Base-by-base conservation (phyloP, 1,140 invertebrate genomes). In the Bombus impatiens region DNA sequence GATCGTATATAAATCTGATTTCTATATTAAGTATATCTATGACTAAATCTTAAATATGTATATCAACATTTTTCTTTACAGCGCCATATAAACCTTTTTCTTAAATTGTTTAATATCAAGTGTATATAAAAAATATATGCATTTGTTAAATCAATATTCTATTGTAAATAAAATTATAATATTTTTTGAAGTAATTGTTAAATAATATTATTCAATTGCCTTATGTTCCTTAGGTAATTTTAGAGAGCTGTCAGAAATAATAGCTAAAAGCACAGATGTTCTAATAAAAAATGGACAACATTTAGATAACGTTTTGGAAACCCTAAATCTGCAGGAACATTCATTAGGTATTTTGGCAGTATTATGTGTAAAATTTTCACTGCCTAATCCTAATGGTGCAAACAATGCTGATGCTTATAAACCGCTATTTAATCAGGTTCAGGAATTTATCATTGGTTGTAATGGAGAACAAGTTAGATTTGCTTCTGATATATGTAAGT, bases 391-490 rank as follows among this genome's bases (percentile, higher is more conserved):
- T 78, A 92, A 84, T 84, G 88, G 86, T 37, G 89, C 71, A 1
- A 88, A 67, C 74, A 93, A 92, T 57, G 89, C 87, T 75, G 96
- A 96, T 88, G 92, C 93, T 25, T 96, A 96, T 47, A 96, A 95
- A 88, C 93, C 95, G 44, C 94, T 97, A 88, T 96, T 95, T 92
- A 96, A 96, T 90, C 96, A 97, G 94, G 96, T 97, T 62, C 96
- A 98, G 93, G 98, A 98, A 88, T 99, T 99, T 94, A 97, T 99
- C 84, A 95, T 96, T 68, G 97, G 97, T 82, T 98, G 98, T 93
- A 98, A 98, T 96, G 97, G 97, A 72, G 98, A 98, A 93, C 98
- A 99, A 96, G 96, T 99, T 82, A 96, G 98, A 89, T 97, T 97
- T 94, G 97, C 97, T 32, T 96, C 98, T 68, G 98, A 98, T 89